Evolutionary conservation across 2,797 vertebrate genomes (phyloP).

Genomic region (Leptoclinus maculatus): DNA sequence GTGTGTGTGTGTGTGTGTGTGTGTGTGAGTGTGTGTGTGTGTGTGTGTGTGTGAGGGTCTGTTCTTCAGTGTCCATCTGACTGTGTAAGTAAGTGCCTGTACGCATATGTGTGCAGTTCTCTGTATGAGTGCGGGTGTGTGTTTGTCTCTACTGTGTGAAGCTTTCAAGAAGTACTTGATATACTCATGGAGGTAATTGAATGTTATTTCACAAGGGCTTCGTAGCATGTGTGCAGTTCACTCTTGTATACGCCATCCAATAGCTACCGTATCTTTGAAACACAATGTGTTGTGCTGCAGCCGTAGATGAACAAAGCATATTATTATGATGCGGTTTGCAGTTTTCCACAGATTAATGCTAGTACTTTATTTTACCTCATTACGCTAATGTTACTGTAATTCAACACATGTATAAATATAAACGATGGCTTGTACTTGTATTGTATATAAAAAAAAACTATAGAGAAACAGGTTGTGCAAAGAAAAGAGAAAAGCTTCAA

Average conservation of each 20-base stretch:
- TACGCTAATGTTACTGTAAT: not conserved
- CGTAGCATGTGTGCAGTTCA: not conserved
- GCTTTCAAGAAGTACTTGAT: slow-evolving; percentile 2
- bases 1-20: slow-evolving; percentile 23
- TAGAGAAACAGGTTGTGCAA: not conserved
- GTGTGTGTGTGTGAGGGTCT: slow-evolving; percentile 20
- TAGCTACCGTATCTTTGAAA: slow-evolving; percentile 17
- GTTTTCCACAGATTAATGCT: not conserved
- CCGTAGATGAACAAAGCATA: not conserved
- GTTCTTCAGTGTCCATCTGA: slow-evolving; percentile 30
- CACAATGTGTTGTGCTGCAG: slow-evolving; percentile 2
- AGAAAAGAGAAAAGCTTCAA: not conserved
- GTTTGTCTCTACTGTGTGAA: not conserved
- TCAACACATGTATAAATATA: slow-evolving; percentile 4
- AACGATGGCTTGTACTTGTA: not conserved
- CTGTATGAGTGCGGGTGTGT: slow-evolving; percentile 1
- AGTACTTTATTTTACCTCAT: not conserved
- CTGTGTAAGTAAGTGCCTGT: slow-evolving; percentile 26
- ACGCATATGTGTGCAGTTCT: not conserved
- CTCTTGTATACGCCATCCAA: not conserved
- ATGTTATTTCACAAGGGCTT: slow-evolving; percentile 7
- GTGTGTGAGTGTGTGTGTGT: slow-evolving; percentile 5
- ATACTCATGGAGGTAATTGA: slow-evolving; percentile 19
- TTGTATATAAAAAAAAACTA: not conserved
- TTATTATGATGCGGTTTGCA: not conserved